These are phyloP conservation scores for Drosophila gaucha DNA, from an alignment of 2,888 invertebrate genomes.

Conservation along the genomic window DNA sequence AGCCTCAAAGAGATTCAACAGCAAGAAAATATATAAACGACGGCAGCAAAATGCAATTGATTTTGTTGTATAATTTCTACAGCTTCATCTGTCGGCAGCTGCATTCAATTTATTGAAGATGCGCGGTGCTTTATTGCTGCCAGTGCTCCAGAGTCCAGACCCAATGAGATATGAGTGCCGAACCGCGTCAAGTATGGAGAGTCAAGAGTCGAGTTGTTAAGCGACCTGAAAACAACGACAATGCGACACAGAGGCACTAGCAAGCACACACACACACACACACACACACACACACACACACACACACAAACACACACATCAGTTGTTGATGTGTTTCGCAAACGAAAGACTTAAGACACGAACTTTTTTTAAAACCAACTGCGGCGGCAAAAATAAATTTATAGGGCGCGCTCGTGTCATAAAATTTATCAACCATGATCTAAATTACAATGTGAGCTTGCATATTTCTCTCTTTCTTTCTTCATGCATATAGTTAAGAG, in stretches of 20 bases:
- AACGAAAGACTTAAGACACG: constrained; percentile 69
- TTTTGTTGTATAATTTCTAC: constrained; percentile 76
- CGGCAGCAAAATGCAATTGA: constrained; percentile 66
- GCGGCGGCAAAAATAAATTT: constrained; percentile 50
- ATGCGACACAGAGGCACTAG: constrained; percentile 46
- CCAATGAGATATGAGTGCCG: constrained; percentile 8
- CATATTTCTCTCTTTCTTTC: constrained; percentile 19
- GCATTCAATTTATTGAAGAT: constrained; percentile 75
- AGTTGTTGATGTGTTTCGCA: constrained; percentile 60
- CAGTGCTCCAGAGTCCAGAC: constrained; percentile 28
- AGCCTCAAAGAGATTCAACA: constrained; percentile 48
- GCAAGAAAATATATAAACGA: constrained; percentile 21
- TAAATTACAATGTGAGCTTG: constrained; percentile 59
- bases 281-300: constrained; percentile 11
- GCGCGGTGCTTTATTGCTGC: constrained; percentile 66
- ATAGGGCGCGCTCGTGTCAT: constrained; percentile 60
- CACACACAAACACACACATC: constrained; percentile 2
- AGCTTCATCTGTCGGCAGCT: constrained; percentile 68
- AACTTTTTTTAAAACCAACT: constrained; percentile 38
- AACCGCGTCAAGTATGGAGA: constrained; percentile 20
- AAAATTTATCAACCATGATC: constrained; percentile 66
- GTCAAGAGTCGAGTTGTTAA: constrained; percentile 47
- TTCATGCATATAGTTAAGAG: constrained; percentile 17
- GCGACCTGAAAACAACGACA: constrained; percentile 51
- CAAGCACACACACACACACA: constrained; percentile 19